phyloP scores from a whole-genome alignment of 1,140 invertebrate species.

The Tetragonula clypearis region DNA sequence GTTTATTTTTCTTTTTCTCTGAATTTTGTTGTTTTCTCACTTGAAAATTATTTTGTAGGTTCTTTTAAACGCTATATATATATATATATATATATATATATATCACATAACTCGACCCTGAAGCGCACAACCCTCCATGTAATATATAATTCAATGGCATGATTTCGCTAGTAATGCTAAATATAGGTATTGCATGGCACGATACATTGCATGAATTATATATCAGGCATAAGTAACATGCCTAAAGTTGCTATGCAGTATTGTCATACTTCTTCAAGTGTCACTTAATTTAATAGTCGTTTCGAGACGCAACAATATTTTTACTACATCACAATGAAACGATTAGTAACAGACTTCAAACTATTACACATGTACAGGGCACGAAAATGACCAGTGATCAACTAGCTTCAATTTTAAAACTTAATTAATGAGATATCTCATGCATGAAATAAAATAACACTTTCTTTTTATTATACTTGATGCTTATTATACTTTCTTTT shows the following conservation, averaged over 20 bases:
- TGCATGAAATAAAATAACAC: constrained; percentile 24
- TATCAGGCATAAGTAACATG: neutral
- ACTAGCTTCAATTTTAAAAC: constrained; percentile 7
- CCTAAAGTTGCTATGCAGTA: neutral
- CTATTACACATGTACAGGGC: neutral
- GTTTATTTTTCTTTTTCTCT: constrained; percentile 4
- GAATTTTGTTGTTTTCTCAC: constrained; percentile 17
- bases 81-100: constrained; percentile 18
- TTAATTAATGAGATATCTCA: neutral
- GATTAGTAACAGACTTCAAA: neutral
- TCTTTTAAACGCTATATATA: constrained; percentile 16
- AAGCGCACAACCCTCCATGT: neutral
- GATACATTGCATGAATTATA: neutral
- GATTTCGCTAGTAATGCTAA: neutral
- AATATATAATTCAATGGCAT: constrained; percentile 14
- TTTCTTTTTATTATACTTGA: neutral
- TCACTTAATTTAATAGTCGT: constrained; percentile 15
- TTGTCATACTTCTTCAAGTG: constrained; percentile 23
- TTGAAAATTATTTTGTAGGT: constrained; percentile 9
- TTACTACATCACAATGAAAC: constrained; percentile 20
- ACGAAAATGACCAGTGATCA: neutral
- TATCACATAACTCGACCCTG: constrained; percentile 6
- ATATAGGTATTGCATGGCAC: neutral
- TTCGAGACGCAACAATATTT: neutral
- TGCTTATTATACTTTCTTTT: neutral